Conservation (phyloP, 2,797 vertebrate species). For the Bovichtus diacanthus region DNA sequence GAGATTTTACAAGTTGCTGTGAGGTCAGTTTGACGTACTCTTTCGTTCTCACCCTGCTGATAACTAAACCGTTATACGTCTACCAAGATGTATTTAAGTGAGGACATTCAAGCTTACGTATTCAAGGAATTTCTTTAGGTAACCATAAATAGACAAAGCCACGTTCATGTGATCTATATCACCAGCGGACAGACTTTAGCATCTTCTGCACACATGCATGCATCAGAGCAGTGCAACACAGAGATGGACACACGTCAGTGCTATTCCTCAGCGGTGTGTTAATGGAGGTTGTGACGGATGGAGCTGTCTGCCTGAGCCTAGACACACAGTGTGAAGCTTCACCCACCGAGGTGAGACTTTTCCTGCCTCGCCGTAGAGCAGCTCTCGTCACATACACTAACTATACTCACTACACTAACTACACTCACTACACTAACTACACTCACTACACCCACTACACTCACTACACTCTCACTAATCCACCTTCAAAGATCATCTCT, state of each 20-base stretch:
- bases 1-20: constrained; percentile 53
- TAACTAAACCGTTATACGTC: constrained; percentile 43
- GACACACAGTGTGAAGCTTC: constrained; percentile 79
- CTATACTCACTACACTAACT: no score
- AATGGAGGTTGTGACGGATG: constrained; percentile 56
- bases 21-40: constrained; percentile 70
- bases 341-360: constrained; percentile 69
- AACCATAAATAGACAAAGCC: constrained; percentile 40
- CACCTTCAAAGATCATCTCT: no score
- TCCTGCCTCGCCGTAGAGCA: constrained; percentile 44
- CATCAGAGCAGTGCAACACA: constrained; percentile 43
- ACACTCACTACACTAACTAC: no score
- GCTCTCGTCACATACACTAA: constrained; percentile 32
- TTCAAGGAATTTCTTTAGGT: constrained; percentile 27
- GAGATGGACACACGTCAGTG: constrained; percentile 45
- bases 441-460: no score
- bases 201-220: no score
- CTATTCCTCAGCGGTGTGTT: constrained; percentile 52
- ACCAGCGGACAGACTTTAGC: background rate
- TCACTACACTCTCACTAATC: no score
- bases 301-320: constrained; percentile 38
- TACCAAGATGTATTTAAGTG: constrained; percentile 38
- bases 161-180: constrained; percentile 15
- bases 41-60: constrained; percentile 62
- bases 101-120: constrained; percentile 39